These are phyloP conservation scores for Hassar affinis DNA, from an alignment of 2,113 vertebrate genomes.

Conservation along the genomic window DNA sequence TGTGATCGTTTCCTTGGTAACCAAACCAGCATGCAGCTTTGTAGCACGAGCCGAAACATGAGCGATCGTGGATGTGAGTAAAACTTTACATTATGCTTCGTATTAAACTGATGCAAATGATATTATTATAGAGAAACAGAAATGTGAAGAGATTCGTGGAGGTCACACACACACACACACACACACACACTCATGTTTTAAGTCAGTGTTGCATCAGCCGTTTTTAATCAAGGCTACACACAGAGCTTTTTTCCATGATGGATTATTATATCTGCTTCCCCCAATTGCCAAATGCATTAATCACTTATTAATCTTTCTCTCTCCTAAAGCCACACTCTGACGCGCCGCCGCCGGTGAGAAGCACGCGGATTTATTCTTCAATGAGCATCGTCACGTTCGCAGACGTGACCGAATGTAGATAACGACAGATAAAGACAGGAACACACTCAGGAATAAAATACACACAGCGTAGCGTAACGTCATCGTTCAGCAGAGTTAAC, in stretches of 20 bases:
- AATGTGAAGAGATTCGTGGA: not conserved
- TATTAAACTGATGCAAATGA: too few species aligned
- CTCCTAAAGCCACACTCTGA: not conserved
- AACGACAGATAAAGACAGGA: not conserved
- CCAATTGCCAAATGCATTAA: not conserved
- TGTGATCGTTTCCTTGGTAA: slow-evolving; percentile 14
- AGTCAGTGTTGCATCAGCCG: slow-evolving; percentile 25
- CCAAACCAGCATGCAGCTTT: not conserved
- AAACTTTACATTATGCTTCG: not conserved
- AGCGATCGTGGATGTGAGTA: not conserved
- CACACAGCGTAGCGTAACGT: not conserved
- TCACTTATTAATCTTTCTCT: slow-evolving; percentile 23
- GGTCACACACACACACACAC: not conserved
- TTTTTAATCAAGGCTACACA: not conserved
- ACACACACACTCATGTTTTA: not conserved
- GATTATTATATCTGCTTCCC: slow-evolving; percentile 22
- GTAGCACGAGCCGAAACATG: too few species aligned
- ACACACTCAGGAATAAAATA: not conserved
- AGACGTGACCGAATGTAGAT: not conserved
- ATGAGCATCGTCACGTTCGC: not conserved
- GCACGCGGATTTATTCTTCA: not conserved
- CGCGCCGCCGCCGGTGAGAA: not conserved
- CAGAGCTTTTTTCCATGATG: not conserved
- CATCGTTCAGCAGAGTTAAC: not conserved
- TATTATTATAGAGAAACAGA: not conserved